Conservation (phyloP, 2,113 vertebrate species). For the Apodemus sylvaticus region DNA sequence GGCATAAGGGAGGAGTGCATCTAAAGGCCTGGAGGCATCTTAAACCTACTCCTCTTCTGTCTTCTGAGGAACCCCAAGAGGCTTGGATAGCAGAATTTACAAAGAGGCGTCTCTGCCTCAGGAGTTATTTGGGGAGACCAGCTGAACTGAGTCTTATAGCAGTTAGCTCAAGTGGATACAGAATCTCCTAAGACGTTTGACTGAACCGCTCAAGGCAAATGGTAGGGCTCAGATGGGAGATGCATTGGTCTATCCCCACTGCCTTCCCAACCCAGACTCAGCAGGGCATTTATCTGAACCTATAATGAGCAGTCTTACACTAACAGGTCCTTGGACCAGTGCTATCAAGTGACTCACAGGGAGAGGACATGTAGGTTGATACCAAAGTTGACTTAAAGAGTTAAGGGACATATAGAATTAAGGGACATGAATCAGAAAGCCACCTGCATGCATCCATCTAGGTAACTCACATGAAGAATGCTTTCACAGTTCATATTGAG, state of each 20-base stretch:
- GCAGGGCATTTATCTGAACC: background rate
- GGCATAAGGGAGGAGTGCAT: rapidly evolving
- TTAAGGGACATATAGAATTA: background rate
- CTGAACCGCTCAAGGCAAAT: background rate
- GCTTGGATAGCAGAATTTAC: background rate
- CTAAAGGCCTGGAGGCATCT: too few species aligned
- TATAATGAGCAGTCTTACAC: background rate
- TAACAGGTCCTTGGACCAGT: background rate
- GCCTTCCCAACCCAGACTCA: background rate
- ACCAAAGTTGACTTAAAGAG: background rate
- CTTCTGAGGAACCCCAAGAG: background rate
- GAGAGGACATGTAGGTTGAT: background rate
- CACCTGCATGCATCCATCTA: background rate
- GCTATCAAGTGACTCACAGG: background rate
- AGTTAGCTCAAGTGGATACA: background rate
- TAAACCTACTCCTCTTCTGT: background rate
- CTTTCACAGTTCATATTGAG: background rate
- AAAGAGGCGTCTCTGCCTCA: background rate
- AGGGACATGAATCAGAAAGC: background rate
- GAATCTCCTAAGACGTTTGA: background rate
- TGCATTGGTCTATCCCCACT: background rate
- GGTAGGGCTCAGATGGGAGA: background rate
- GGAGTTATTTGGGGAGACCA: background rate
- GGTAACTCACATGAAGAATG: background rate
- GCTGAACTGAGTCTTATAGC: background rate